These are phyloP conservation scores for Lobophora halterata DNA, from an alignment of 2,888 invertebrate genomes.

Conservation along the genomic window DNA sequence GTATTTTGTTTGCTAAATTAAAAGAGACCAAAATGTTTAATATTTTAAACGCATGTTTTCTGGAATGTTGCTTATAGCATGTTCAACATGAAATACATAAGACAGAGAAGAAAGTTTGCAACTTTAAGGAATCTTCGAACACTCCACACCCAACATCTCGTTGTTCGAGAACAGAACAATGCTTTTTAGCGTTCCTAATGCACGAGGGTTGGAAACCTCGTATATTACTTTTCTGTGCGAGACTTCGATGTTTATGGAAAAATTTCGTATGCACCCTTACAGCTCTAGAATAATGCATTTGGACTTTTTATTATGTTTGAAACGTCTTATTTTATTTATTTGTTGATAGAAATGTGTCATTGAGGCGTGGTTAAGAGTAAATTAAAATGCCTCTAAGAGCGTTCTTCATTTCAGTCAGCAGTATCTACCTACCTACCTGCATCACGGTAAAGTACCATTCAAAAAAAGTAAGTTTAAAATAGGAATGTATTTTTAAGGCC, in stretches of 20 bases:
- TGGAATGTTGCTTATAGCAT: slow-evolving; percentile 29
- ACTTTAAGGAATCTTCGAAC: slow-evolving; percentile 47
- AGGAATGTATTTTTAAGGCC: too few species aligned
- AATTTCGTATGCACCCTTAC: slow-evolving; percentile 36
- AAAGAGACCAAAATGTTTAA: too few species aligned
- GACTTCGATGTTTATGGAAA: slow-evolving; percentile 40
- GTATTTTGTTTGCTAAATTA: too few species aligned
- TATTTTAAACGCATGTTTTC: slow-evolving; percentile 15
- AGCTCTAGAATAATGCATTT: slow-evolving; percentile 18
- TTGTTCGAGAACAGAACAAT: slow-evolving; percentile 69
- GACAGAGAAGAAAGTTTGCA: slow-evolving; percentile 43
- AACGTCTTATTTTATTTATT: slow-evolving; percentile 11
- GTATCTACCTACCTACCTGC: too few species aligned
- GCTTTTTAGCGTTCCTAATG: slow-evolving; percentile 73
- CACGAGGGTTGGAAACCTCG: slow-evolving; percentile 55
- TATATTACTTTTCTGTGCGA: slow-evolving; percentile 51
- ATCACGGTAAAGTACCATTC: too few species aligned
- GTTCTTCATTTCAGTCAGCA: too few species aligned
- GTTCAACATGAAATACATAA: slow-evolving; percentile 33
- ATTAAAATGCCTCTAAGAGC: too few species aligned
- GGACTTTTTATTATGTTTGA: slow-evolving; percentile 12
- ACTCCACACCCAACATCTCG: slow-evolving; percentile 49
- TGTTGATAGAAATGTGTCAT: background rate
- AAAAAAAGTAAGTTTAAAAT: too few species aligned
- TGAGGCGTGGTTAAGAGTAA: too few species aligned